Evolutionary conservation across 2,888 invertebrate species (phyloP), one percentile per base, ranked within the genome.

Genomic region (Troilus luridus): DNA sequence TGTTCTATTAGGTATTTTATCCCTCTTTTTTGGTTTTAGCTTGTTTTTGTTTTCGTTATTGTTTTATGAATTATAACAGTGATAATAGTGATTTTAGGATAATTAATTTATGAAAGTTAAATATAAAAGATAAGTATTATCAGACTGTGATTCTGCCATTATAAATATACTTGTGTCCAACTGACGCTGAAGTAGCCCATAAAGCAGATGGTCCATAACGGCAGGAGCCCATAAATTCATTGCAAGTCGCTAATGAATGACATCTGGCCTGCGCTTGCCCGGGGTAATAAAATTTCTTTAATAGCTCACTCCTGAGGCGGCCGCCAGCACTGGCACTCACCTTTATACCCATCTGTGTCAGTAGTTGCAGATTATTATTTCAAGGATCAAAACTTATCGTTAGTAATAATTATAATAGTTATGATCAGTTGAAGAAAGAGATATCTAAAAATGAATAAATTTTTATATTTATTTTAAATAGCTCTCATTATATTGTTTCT

Each of bases 241-340:
- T 81, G 21, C 41, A 81, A 54, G 54, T 81, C 54, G 41, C 17
- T 81, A 81, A 81, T 81, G 81, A 81, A 81, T 81, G 81, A 81
- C 81, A 81, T 81, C 81, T 81, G 81, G 81, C 81, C 54, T 81
- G 54, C 81, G 81, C 54, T 81, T 8, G 54, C 81, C 27, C 21
- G 8, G 9, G 0, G 81, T 81, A 41, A 81, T 81, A 81, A 81
- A 81, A 81, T 54, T 81, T 54, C n/a, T 81, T 81, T 81, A 81
- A 81, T 81, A 21, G 41, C 19, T 27, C 81, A 41, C 41, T 54
- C 54, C 11, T 81, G 54, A 67, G 67, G 24, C 27, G 27, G 67
- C 14, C 27, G 67, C n/a, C 64, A 64, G 64, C n/a, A 14, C 10
- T 6, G 67, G 24, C 41, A 41, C 67, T 67, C 67, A 67, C 67